Percentiles rank a stretch among this genome's conserved stretches.
Evolutionary conservation across 2,113 vertebrate genomes (phyloP).

Genomic region (Loxodonta africana): DNA sequence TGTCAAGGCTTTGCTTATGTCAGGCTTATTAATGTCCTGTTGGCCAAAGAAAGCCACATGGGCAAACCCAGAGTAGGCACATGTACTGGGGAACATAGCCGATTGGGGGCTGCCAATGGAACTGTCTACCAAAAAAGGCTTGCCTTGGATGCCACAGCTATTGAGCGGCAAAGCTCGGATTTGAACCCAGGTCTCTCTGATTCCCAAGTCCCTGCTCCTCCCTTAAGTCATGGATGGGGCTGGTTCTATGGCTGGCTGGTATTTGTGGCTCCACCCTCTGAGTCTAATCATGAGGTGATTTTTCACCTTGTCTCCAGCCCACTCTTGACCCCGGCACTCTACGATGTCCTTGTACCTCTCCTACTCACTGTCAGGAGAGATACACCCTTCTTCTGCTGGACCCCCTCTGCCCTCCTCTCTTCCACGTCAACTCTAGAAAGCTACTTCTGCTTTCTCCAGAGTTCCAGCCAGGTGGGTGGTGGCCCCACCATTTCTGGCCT

Average conservation of each 20-base stretch:
- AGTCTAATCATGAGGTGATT: background rate
- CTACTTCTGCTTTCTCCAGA: background rate
- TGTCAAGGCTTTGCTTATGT: background rate
- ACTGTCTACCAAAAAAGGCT: background rate
- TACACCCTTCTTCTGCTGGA: background rate
- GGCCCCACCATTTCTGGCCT: background rate
- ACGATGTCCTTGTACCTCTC: background rate
- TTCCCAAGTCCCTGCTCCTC: background rate
- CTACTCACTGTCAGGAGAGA: background rate
- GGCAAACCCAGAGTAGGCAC: background rate
- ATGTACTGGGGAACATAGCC: background rate
- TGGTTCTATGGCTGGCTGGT: background rate
- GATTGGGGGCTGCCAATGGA: background rate
- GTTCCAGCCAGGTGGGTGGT: background rate
- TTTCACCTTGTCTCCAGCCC: background rate
- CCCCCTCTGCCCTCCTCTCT: background rate
- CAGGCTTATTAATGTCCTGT: background rate
- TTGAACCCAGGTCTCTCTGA: background rate
- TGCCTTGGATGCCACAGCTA: background rate
- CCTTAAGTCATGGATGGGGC: background rate
- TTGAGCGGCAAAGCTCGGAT: background rate
- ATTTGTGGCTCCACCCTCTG: background rate
- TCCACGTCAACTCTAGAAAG: background rate
- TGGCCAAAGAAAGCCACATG: background rate
- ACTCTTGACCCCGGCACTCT: background rate